Base-by-base conservation (phyloP, 2,888 invertebrate species). In the Dasypolia templi region DNA sequence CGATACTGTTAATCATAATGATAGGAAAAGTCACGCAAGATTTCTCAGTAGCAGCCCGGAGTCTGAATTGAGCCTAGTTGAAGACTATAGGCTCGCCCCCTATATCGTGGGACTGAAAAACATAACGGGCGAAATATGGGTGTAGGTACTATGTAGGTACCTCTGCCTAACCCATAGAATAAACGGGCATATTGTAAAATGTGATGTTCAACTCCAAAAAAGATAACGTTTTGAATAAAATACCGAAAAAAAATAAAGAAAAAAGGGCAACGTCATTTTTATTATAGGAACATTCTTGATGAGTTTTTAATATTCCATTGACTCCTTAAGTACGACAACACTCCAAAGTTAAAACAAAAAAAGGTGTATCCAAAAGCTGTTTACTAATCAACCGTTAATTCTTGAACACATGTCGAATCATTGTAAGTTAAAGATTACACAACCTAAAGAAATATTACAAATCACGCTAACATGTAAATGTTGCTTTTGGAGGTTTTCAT, bases 391-490 rank as follows among this genome's bases (percentile, higher is more conserved):
- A 35, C 64, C 39, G 55, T 61, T 68, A 73, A 55, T 68, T n/a
- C 26, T 53, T 44, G 53, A 73, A 67, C 55, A 69, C 65, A 56
- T 81, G 69, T 76, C 46, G 26, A 59, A 39, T 63, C 58, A 58
- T 74, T 70, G 79, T 74, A 35, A 56, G 53, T 68, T 72, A 71
- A 71, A 70, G 64, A 70, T 82, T 66, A 74, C 81, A 72, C 71
- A 65, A 70, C 46, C 73, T 74, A 84, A 74, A 64, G 22, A 71
- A 74, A 81, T 66, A 59, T 35, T 4, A 84, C 74, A 72, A 73
- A 83, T 70, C 59, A 64, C 12, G 39, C 70, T 61, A 75, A 81
- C 69, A 55, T 68, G 66, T 26, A 69, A 83, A 78, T 74, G 70
- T 72, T 72, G 62, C 66, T 63, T 84, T 74, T 69, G 53, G 67